Evolutionary conservation across 2,888 invertebrate genomes (phyloP), one percentile per base, ranked within the genome.

Genomic region (Plagiodera versicolora): DNA sequence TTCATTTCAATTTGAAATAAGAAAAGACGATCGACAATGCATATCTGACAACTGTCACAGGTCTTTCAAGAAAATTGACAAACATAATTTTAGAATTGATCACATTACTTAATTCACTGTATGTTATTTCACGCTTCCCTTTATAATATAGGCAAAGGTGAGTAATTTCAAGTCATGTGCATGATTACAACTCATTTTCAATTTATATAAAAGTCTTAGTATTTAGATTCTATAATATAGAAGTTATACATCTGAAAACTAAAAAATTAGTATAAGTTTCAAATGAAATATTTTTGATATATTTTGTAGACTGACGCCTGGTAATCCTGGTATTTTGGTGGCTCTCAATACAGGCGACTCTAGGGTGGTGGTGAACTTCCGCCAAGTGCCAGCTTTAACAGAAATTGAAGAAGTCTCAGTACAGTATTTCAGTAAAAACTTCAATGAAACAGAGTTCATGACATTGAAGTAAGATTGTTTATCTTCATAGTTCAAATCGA

Each of bases 271-370:
- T n/a, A n/a, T n/a, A n/a, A n/a, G n/a, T n/a, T n/a, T n/a, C n/a
- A n/a, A n/a, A n/a, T n/a, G n/a, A n/a, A n/a, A n/a, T n/a, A n/a
- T 45, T 58, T n/a, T 45, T 32, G n/a, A 18, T 24, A 28, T 47
- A 30, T 39, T 30, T 16, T 53, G 3, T 44, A 92, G 92, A 80
- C 84, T 88, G 76, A 88, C 89, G 77, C 79, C 85, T 16, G 91
- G 90, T 0, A 89, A 87, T 80, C 90, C 90, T 0, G 92, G 92
- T 17, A 90, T 87, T 80, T 81, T 90, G 69, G 88, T 90, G 19
- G 85, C 88, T 51, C 86, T 86, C 72, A 92, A 93, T 81, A 86
- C 89, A 14, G 81, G 82, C 0, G 77, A 77, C 9, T 74, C 78
- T 28, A 75, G 75, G 2, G 81, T 81, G 8, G 61, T 35, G 4